phyloP scores from a whole-genome alignment of 2,113 vertebrate genomes.

The Pipa parva region DNA sequence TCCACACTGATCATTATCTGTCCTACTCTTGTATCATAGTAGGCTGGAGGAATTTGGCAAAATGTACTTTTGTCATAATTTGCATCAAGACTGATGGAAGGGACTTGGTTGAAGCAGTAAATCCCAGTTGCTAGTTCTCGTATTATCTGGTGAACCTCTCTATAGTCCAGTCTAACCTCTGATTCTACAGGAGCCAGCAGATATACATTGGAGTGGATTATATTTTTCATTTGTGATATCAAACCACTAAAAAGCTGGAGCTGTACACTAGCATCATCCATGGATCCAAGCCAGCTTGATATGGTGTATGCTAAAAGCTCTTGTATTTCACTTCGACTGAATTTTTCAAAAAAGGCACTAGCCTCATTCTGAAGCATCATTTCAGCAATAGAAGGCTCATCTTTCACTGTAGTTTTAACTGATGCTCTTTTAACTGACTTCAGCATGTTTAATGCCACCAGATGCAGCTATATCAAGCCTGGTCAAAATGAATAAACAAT shows the following conservation, averaged over 20 bases:
- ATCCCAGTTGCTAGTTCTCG: conserved; percentile 62
- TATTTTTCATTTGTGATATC: conserved; percentile 58
- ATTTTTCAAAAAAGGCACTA: conserved; percentile 62
- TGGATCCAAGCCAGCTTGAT: conserved; percentile 57
- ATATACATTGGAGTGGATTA: conserved; percentile 48
- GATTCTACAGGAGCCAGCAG: conserved; percentile 57
- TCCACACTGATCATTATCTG: conserved; percentile 62
- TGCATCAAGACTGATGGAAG: conserved; percentile 58
- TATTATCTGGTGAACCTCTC: conserved; percentile 66
- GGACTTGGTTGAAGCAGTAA: conserved; percentile 68
- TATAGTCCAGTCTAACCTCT: conserved; percentile 53
- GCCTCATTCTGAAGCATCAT: conserved; percentile 58
- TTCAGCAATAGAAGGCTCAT: conserved; percentile 53
- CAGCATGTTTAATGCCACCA: conserved; percentile 48
- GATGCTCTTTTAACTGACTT: conserved; percentile 47
- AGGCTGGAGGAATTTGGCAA: conserved; percentile 62
- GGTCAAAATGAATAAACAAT: too few relatives aligned
- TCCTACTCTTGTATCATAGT: conserved; percentile 59
- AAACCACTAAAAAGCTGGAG: conserved; percentile 55
- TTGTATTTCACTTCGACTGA: conserved; percentile 57
- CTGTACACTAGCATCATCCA: conserved; percentile 48
- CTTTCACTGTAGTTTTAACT: conserved; percentile 46
- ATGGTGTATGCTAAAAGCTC: conserved; percentile 54
- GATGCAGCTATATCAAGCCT: not conserved
- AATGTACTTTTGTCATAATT: conserved; percentile 63